Evolutionary conservation across 2,888 invertebrate species (phyloP).

Genomic region (Mamestra brassicae): DNA sequence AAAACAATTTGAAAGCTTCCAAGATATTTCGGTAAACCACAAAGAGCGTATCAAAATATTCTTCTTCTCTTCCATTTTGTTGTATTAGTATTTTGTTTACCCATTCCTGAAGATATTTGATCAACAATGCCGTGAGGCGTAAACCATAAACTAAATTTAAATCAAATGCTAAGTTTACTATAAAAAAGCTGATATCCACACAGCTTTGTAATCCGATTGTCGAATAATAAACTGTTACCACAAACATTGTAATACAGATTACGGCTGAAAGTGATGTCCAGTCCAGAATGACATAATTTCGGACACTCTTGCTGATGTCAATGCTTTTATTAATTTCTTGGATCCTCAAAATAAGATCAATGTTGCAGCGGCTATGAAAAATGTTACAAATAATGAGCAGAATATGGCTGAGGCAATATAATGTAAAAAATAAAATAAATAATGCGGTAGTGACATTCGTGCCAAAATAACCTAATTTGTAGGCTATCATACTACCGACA

Average conservation of each 20-base stretch:
- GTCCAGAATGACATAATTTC: neutral
- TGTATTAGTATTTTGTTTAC: too few species aligned
- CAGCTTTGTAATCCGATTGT: too few species aligned
- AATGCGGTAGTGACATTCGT: accelerated
- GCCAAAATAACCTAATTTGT: neutral
- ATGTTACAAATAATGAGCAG: neutral
- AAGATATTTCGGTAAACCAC: conserved; percentile 5
- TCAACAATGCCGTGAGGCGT: too few species aligned
- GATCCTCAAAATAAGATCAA: neutral
- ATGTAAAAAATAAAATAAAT: accelerated
- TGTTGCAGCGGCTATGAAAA: neutral
- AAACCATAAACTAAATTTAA: too few species aligned
- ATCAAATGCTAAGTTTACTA: neutral
- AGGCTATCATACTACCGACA: accelerated
- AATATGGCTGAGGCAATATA: neutral
- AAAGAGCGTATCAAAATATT: conserved; percentile 3
- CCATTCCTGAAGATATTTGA: too few species aligned
- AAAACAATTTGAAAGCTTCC: neutral
- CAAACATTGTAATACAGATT: neutral
- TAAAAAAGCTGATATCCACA: neutral
- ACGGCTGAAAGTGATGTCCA: neutral
- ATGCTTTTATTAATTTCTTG: neutral
- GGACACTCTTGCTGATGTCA: neutral
- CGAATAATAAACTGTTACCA: neutral
- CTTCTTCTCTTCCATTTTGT: neutral